Evolutionary conservation across 2,888 invertebrate genomes (phyloP), one percentile per base, ranked within the genome.

Genomic region (Cephus spinipes): DNA sequence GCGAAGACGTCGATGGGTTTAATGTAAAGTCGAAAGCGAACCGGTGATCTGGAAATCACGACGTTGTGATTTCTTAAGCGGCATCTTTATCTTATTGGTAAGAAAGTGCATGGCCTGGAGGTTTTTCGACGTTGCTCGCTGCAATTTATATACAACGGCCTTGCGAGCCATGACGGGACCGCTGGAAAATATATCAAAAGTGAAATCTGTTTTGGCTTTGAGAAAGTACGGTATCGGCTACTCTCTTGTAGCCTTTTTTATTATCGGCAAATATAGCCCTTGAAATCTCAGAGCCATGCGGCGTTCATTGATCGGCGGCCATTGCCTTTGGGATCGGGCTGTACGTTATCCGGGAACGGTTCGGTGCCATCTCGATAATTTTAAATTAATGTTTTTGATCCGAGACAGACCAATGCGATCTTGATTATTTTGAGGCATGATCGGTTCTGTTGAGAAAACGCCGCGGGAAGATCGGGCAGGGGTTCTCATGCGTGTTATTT

Each of bases 141-240:
- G 55, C 55, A 85, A 84, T 85, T 83, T 81, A 80, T 80, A 80
- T 78, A 80, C 78, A 81, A 81, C 81, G 79, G 78, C 81, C 80
- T 80, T 80, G 83, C 80, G 82, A 79, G 80, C 79, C 78, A 78
- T 78, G 77, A 83, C 55, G 55, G 55, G 23, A 55, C 23, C 80
- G 83, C 80, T 77, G 82, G 79, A 81, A 84, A 84, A 86, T 85
- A 85, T 85, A 83, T 87, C 84, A 85, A 85, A 86, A 86, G 85
- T 83, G 85, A 85, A 86, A 86, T 85, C 83, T 80, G 79, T 83
- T 81, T 79, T 82, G 68, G 69, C 55, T 55, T 55, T 55, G 23
- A 55, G 55, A 55, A 55, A 55, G 55, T 55, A 15, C 79, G 79
- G 79, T 79, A 40, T 69, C n/a, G 69, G 73, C 76, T 75, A 76